These are phyloP conservation scores for Aphodius sticticus DNA, from an alignment of 2,888 invertebrate species.

Conservation along the genomic window DNA sequence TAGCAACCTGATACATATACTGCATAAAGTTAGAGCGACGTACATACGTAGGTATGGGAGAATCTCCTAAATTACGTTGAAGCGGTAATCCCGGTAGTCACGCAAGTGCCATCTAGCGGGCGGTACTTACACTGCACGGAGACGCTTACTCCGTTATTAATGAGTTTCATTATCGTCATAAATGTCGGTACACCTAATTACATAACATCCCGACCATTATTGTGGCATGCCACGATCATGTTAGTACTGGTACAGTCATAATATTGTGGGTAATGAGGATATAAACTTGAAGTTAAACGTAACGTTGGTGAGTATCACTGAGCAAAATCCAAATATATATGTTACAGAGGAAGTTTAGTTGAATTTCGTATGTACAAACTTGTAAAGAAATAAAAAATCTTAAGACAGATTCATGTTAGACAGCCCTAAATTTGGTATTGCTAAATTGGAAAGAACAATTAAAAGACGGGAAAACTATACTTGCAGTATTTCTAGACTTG, in stretches of 20 bases:
- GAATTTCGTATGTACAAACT: too few species aligned
- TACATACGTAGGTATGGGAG: not conserved
- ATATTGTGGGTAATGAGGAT: not conserved
- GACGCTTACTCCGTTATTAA: not conserved
- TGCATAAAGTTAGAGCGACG: not conserved
- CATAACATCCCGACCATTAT: not conserved
- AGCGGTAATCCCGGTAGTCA: not conserved
- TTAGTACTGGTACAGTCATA: not conserved
- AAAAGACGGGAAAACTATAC: too few species aligned
- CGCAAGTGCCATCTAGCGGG: not conserved
- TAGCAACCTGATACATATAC: too few species aligned
- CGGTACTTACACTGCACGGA: not conserved
- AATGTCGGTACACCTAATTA: not conserved
- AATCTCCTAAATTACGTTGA: not conserved
- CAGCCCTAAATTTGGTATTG: too few species aligned
- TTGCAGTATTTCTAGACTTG: too few species aligned
- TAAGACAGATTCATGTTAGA: too few species aligned
- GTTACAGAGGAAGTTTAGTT: too few species aligned
- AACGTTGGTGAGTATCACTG: too few species aligned
- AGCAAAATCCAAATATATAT: too few species aligned
- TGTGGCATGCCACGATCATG: not conserved
- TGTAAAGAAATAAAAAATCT: too few species aligned
- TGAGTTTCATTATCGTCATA: constrained; percentile 4
- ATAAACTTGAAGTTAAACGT: not conserved
- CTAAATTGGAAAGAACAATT: too few species aligned